These are phyloP conservation scores for Sapajus apella DNA, from an alignment of 2,113 vertebrate species.

Conservation along the genomic window DNA sequence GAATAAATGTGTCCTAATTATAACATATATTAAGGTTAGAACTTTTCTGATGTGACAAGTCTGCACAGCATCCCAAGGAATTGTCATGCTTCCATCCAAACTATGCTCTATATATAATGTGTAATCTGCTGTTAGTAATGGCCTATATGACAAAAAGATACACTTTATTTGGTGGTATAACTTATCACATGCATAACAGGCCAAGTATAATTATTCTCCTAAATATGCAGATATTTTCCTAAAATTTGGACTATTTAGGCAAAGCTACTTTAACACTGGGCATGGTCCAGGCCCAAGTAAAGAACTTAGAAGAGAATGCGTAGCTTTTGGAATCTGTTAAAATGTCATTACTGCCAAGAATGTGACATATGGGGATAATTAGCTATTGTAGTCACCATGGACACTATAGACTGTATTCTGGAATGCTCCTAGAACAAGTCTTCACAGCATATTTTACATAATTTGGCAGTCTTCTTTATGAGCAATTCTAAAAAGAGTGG, in stretches of 20 bases:
- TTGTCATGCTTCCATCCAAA: background rate
- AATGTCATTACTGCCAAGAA: background rate
- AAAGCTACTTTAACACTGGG: background rate
- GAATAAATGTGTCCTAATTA: background rate
- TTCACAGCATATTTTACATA: constrained; percentile 44
- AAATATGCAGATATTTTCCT: background rate
- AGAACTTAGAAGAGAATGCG: background rate
- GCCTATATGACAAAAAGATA: background rate
- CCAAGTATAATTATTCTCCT: background rate
- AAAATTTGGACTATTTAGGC: background rate
- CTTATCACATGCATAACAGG: background rate
- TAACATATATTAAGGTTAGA: background rate
- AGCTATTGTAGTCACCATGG: background rate
- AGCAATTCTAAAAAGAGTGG: background rate
- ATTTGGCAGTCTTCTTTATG: background rate
- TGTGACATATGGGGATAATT: background rate
- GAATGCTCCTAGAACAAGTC: constrained; percentile 21
- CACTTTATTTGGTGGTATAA: background rate
- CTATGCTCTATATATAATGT: background rate
- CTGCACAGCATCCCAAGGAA: background rate
- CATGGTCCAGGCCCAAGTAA: background rate
- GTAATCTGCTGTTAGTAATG: background rate
- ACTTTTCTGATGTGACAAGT: background rate
- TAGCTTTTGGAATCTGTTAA: background rate
- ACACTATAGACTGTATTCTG: background rate